Percentiles rank a stretch among this genome's conserved stretches.
These are phyloP conservation scores for Macaca fascicularis DNA, from an alignment of 2,113 vertebrate species.

Conservation along the genomic window T2T-MFA8v1.1 NC_088381.1:95043501-95044000, in stretches of 20 bases:
- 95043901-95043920: not conserved
- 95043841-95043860: not conserved
- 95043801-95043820: not conserved
- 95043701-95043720: not conserved
- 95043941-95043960: not conserved
- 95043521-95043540: not conserved
- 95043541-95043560: too few relatives aligned
- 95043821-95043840: not conserved
- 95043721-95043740: not conserved
- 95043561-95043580: too few relatives aligned
- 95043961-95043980: not conserved
- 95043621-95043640: too few relatives aligned
- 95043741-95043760: not conserved
- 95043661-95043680: not conserved
- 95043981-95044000: constrained; percentile 23
- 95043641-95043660: too few relatives aligned
- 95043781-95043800: not conserved
- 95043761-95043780: not conserved
- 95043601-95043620: too few relatives aligned
- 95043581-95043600: too few relatives aligned
- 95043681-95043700: not conserved
- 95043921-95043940: not conserved
- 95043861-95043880: not conserved
- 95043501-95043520: not conserved
- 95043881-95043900: not conserved